Evolutionary conservation across 2,888 invertebrate species (phyloP).

Genomic region (Caenorhabditis sp.): DNA sequence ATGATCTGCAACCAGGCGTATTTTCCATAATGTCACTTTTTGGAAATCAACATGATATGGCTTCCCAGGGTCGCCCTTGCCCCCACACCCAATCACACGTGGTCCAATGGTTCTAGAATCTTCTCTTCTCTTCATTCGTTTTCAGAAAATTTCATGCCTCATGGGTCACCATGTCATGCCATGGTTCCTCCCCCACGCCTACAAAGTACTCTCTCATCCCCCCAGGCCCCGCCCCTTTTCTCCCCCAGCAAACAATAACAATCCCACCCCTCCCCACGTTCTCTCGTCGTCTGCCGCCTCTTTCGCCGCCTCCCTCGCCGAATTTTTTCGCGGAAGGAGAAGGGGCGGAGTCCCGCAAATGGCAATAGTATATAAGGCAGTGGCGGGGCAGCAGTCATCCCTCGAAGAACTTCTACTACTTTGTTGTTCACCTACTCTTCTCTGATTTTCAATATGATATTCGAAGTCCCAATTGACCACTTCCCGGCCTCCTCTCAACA

Average conservation of each 20-base stretch:
- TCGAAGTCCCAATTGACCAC: constrained; percentile 67
- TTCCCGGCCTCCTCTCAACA: constrained; percentile 48
- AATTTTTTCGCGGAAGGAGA: constrained; percentile 56
- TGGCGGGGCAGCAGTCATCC: constrained; percentile 24
- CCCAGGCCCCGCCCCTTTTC: constrained; percentile 21
- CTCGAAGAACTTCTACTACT: constrained; percentile 25
- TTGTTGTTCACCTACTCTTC: not conserved
- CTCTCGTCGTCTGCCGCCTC: no score
- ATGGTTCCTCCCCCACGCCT: constrained; percentile 26
- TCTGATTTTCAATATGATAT: constrained; percentile 54
- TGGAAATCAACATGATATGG: constrained; percentile 8
- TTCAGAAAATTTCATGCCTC: constrained; percentile 10
- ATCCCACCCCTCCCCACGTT: constrained; percentile 28
- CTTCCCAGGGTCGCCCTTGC: not conserved
- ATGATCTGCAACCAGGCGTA: constrained; percentile 23
- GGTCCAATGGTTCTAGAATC: not conserved
- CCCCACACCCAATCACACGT: not conserved
- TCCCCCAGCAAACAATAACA: constrained; percentile 50
- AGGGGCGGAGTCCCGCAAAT: constrained; percentile 34
- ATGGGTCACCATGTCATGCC: constrained; percentile 23
- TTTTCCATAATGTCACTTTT: constrained; percentile 15
- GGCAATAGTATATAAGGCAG: constrained; percentile 54
- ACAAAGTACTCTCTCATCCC: constrained; percentile 47
- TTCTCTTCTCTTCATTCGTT: no score
- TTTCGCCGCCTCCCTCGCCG: no score